A percentile compares a stretch with the other conserved stretches of the same genome.
phyloP scores from a whole-genome alignment of 1,140 invertebrate species.

The Atta colombica region DNA sequence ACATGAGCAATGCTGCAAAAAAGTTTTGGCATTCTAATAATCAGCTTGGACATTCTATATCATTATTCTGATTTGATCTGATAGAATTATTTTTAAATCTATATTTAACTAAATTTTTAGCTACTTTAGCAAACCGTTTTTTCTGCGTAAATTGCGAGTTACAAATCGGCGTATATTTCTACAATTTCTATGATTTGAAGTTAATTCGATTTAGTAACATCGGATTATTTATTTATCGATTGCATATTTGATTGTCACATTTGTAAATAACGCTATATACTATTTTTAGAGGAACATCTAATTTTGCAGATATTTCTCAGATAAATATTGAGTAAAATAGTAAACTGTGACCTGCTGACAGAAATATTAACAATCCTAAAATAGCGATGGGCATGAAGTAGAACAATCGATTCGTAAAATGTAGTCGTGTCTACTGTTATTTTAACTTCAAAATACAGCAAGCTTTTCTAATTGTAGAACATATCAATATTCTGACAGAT shows the following conservation, averaged over 20 bases:
- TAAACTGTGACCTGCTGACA: neutral
- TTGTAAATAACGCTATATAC: constrained; percentile 16
- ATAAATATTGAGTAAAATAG: constrained; percentile 18
- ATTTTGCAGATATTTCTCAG: constrained; percentile 3
- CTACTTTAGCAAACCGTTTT: too few relatives aligned
- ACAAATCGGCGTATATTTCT: neutral
- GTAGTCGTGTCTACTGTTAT: neutral
- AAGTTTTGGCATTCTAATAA: too few relatives aligned
- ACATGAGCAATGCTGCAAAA: too few relatives aligned
- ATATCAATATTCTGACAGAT: neutral
- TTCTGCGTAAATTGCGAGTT: too few relatives aligned
- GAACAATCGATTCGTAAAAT: constrained; percentile 20
- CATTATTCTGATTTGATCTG: too few relatives aligned
- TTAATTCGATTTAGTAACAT: constrained; percentile 22
- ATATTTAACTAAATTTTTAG: too few relatives aligned
- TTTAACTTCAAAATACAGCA: constrained; percentile 1
- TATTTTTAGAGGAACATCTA: neutral
- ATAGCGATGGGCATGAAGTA: constrained; percentile 7
- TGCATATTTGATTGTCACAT: neutral
- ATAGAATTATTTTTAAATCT: too few relatives aligned
- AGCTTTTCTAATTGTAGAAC: neutral
- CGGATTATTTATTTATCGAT: constrained; percentile 8
- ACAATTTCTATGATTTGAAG: constrained; percentile 3
- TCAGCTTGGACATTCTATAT: too few relatives aligned
- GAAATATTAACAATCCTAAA: neutral